A percentile compares a stretch with the other conserved stretches of the same genome.
These are phyloP conservation scores for Megaustenia siamemsis DNA, from an alignment of 2,888 invertebrate genomes.

Conservation along the genomic window DNA sequence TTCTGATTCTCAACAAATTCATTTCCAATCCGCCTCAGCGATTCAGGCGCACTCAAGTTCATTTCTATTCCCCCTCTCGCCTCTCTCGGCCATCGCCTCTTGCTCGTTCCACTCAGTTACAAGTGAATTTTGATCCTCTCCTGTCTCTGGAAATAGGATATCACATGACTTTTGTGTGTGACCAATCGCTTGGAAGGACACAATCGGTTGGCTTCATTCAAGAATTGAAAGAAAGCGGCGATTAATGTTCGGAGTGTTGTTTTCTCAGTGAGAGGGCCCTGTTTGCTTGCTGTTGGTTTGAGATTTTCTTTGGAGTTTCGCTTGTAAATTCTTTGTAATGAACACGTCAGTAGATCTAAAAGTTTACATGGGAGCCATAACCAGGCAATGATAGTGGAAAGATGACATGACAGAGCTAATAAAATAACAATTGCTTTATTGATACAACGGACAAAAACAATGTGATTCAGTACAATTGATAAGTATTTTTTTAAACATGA, in stretches of 20 bases:
- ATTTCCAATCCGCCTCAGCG: conserved; percentile 43
- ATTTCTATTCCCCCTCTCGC: conserved; percentile 37
- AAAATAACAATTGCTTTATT: too few relatives aligned
- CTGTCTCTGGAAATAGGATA: conserved; percentile 33
- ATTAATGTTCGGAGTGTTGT: background rate
- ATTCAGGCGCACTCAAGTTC: conserved; percentile 34
- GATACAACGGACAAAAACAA: too few relatives aligned
- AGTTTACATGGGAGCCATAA: too few relatives aligned
- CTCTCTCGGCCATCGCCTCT: conserved; percentile 10
- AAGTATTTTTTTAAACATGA: too few relatives aligned
- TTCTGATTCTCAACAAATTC: conserved; percentile 39
- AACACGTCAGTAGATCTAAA: too few relatives aligned
- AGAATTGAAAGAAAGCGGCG: conserved; percentile 31
- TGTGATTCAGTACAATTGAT: too few relatives aligned
- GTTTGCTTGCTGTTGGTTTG: background rate
- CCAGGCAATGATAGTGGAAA: too few relatives aligned
- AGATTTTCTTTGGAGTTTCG: background rate
- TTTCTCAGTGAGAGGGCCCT: background rate
- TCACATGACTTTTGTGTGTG: conserved; percentile 49
- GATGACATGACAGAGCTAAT: too few relatives aligned
- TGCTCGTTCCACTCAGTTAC: conserved; percentile 16
- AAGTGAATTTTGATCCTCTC: conserved; percentile 35
- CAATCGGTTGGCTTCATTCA: conserved; percentile 19
- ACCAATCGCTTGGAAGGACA: conserved; percentile 44
- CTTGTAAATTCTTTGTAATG: background rate